Percentiles rank a stretch among this genome's conserved stretches.
Evolutionary conservation across 2,113 vertebrate genomes (phyloP).

Genomic region (Smithornis capensis): DNA sequence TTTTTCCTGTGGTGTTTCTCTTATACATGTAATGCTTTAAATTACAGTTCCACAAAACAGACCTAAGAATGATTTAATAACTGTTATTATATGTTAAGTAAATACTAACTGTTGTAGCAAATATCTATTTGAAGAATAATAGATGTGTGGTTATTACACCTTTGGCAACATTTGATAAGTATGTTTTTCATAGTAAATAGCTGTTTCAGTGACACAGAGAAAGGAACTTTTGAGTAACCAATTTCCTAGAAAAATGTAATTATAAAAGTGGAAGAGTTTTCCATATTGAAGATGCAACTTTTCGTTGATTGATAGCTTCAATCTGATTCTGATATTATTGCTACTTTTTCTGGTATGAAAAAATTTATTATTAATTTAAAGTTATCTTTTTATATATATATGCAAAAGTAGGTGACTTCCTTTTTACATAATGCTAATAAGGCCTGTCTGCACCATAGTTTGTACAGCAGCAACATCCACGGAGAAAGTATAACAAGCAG

Average conservation of each 20-base stretch:
- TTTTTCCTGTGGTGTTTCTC: background rate
- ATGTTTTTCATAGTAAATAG: constrained; percentile 8
- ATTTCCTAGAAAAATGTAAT: background rate
- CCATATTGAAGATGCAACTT: background rate
- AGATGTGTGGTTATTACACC: constrained; percentile 7
- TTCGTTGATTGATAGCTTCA: background rate
- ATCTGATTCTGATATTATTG: background rate
- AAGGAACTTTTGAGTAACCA: background rate
- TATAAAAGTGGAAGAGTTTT: background rate
- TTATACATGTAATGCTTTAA: background rate
- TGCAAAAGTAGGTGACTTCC: background rate
- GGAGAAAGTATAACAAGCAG: background rate
- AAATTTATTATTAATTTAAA: background rate
- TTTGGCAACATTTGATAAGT: background rate
- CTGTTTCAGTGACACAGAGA: background rate
- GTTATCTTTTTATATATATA: background rate
- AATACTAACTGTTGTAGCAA: constrained; percentile 31
- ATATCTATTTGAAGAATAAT: constrained; percentile 9
- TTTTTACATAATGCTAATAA: background rate
- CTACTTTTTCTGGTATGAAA: background rate
- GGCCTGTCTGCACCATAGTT: background rate
- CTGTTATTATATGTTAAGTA: constrained; percentile 16
- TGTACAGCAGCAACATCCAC: background rate
- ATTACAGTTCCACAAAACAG: background rate
- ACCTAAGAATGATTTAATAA: constrained; percentile 9